Conservation (phyloP, 1,140 invertebrate species). For the Dendrolimus kikuchii region DNA sequence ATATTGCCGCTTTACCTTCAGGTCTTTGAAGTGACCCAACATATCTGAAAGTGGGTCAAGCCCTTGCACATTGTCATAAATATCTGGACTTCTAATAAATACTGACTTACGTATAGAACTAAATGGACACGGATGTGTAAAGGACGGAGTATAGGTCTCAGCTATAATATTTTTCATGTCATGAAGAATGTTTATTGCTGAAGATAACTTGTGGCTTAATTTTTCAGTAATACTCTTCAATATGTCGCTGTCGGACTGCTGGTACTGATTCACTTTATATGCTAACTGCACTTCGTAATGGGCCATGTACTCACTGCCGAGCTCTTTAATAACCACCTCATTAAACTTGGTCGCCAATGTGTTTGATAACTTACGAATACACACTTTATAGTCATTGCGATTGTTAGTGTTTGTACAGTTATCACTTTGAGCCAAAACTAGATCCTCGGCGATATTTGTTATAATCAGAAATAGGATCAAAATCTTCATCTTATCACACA, state of each 20-base stretch:
- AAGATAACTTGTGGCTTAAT: conserved; percentile 50
- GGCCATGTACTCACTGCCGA: conserved; percentile 52
- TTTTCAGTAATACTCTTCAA: conserved; percentile 48
- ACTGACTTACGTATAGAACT: conserved; percentile 63
- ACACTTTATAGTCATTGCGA: conserved; percentile 46
- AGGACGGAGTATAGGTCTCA: conserved; percentile 51
- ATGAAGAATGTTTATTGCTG: conserved; percentile 48
- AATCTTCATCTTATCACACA: conserved; percentile 54
- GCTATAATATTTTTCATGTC: conserved; percentile 54
- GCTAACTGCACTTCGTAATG: conserved; percentile 48
- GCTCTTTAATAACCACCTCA: conserved; percentile 51
- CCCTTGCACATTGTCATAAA: conserved; percentile 37
- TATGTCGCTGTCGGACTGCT: conserved; percentile 38
- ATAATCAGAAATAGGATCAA: conserved; percentile 40
- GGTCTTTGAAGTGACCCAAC: conserved; percentile 53
- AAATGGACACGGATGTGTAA: conserved; percentile 65
- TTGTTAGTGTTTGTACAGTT: conserved; percentile 42
- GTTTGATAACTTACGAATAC: conserved; percentile 45
- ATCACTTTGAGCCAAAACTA: conserved; percentile 41
- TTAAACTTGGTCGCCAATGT: conserved; percentile 48
- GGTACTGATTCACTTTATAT: conserved; percentile 46
- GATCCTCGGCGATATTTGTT: conserved; percentile 16
- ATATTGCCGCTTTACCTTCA: conserved; percentile 67
- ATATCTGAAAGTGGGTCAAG: conserved; percentile 44
- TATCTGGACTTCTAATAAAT: conserved; percentile 51